Base-by-base conservation (phyloP, 2,888 invertebrate species). In the Melanostoma scalare region DNA sequence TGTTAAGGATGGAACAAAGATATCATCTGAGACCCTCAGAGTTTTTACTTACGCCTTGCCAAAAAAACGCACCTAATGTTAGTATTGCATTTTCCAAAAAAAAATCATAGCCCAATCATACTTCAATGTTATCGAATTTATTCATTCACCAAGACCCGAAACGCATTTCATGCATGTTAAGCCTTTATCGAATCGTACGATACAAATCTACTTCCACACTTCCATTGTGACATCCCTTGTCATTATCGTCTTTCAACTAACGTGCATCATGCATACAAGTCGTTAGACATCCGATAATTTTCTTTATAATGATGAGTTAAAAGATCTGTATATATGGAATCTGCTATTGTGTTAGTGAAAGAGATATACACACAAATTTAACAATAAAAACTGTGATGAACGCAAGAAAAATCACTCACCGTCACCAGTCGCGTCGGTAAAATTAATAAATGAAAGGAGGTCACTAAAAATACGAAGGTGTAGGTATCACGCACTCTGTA, bases 381-480 rank as follows among this genome's bases (percentile, higher is more conserved):
- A 40, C 3, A 20, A 50, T 56, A 2, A 56, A n/a, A 38, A 6
- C 8, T 55, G 10, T 56, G 10, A 10, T 20, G 20, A 20, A 20
- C 20, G 20, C 20, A 42, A 44, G 4, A 60, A 10, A 10, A 9
- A 56, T 10, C 58, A 68, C 40, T 36, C 10, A 9, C 10, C 50
- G 56, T 36, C 10, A 9, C 10, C 50, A 61, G 56, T 46, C 71
- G 36, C 40, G 31, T 46, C 4, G 31, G 10, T 33, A 60, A 77
- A 77, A 65, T 63, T 46, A 78, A 74, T 68, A 82, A 20, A 78
- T 48, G 82, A 82, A 82, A 82, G 77, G 82, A 82, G 78, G 82
- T 82, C 82, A 82, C 60, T 78, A 65, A 60, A 72, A 77, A 46
- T 67, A 76, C 81, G 67, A 76, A 61, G 50, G 55, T 55, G n/a